These are phyloP conservation scores for Drosophila emarginata DNA, from an alignment of 2,888 invertebrate species.

Conservation along the genomic window DNA sequence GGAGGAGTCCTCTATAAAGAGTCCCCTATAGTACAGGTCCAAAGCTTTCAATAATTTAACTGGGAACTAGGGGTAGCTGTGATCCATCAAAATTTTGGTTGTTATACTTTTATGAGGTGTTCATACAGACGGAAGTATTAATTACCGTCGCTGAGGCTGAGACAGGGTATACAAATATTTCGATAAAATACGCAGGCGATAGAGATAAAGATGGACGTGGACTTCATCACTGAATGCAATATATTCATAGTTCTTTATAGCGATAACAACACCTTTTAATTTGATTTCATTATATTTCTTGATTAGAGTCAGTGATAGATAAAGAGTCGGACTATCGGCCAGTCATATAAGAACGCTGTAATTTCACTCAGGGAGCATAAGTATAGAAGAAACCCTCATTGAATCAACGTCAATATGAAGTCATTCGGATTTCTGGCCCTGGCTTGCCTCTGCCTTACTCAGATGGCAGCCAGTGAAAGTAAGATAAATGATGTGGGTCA, in stretches of 20 bases:
- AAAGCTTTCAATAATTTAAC: too few species aligned
- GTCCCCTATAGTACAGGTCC: too few species aligned
- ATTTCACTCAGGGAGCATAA: not conserved
- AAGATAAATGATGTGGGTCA: conserved; percentile 18
- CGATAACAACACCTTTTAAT: not conserved
- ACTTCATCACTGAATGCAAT: conserved; percentile 44
- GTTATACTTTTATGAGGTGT: too few species aligned
- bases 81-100: too few species aligned
- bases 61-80: too few species aligned
- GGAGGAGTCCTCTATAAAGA: too few species aligned
- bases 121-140: too few species aligned
- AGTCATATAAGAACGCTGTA: conserved; percentile 52
- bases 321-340: conserved; percentile 11
- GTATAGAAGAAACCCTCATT: conserved; percentile 6
- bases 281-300: not conserved
- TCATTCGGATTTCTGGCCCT: conserved; percentile 36
- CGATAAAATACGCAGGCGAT: too few species aligned
- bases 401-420: conserved; percentile 47
- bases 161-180: too few species aligned
- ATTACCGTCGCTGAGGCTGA: too few species aligned
- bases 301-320: conserved; percentile 11
- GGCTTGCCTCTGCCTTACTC: conserved; percentile 43
- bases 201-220: not conserved
- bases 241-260: conserved; percentile 34
- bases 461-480: conserved; percentile 50